phyloP scores from a whole-genome alignment of 2,113 vertebrate species.

The Regulus satrapa region DNA sequence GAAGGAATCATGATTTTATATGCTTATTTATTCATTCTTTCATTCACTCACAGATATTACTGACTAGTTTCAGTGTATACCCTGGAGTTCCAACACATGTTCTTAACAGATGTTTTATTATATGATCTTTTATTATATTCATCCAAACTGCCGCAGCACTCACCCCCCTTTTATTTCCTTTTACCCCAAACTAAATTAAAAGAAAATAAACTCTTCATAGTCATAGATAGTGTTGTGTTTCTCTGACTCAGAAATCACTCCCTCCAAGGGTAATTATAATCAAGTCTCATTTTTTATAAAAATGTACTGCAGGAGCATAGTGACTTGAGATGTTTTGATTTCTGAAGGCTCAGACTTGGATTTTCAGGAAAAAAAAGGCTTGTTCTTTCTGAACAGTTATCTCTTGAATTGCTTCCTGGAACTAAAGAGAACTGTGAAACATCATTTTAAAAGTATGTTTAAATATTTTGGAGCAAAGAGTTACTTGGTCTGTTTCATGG shows the following conservation, averaged over 20 bases:
- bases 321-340: not conserved
- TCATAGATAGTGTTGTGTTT: not conserved
- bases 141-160: slow-evolving; percentile 61
- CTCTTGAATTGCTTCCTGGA: not conserved
- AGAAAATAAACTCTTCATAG: slow-evolving; percentile 46
- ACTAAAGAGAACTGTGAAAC: not conserved
- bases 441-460: not conserved
- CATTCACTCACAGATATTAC: slow-evolving; percentile 59
- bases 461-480: not conserved
- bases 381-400: not conserved
- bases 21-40: slow-evolving; percentile 64
- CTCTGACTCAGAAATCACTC: slow-evolving; percentile 30
- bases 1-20: slow-evolving; percentile 26
- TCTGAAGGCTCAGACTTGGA: not conserved
- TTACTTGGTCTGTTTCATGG: not conserved
- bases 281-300: slow-evolving; percentile 22
- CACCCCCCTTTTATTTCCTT: slow-evolving; percentile 8
- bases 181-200: slow-evolving; percentile 62
- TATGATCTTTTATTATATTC: slow-evolving; percentile 67
- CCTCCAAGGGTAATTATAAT: slow-evolving; percentile 6
- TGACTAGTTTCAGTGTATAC: slow-evolving; percentile 61
- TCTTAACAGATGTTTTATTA: slow-evolving; percentile 75
- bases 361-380: not conserved
- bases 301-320: not conserved
- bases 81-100: slow-evolving; percentile 70